A percentile compares a stretch with the other conserved stretches of the same genome.
Evolutionary conservation across 2,888 invertebrate species (phyloP).

Genomic region (Tortricodes alternella): DNA sequence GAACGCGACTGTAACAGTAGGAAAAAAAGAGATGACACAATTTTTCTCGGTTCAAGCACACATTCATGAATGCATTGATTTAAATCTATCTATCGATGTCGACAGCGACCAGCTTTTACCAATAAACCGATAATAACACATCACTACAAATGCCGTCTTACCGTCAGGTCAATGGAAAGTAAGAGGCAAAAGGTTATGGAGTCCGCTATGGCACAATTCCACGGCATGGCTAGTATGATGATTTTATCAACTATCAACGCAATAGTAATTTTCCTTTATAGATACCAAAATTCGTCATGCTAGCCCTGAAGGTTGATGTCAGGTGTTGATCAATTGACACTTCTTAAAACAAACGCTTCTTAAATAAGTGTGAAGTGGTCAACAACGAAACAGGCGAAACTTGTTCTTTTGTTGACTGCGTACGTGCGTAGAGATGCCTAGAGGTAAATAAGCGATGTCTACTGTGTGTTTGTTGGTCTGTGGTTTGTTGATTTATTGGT

Average conservation of each 20-base stretch:
- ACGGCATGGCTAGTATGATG: conserved; percentile 10
- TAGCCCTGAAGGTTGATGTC: not conserved
- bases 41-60: no score
- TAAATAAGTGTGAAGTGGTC: conserved; percentile 17
- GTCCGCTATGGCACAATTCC: conserved; percentile 29
- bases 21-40: no score
- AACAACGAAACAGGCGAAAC: conserved; percentile 10
- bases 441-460: not conserved
- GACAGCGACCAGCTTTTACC: not conserved
- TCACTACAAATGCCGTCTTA: conserved; percentile 39
- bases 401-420: conserved; percentile 16
- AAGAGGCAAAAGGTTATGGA: conserved; percentile 61
- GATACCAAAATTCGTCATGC: not conserved
- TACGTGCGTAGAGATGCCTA: not conserved
- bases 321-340: conserved; percentile 19
- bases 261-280: no score
- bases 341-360: conserved; percentile 23
- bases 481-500: no score
- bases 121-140: conserved; percentile 32
- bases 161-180: conserved; percentile 68
- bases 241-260: conserved; percentile 9
- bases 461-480: no score
- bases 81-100: conserved; percentile 2
- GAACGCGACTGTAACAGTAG: no score
- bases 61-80: no score